Conservation (phyloP, 2,797 vertebrate species). For the Sebastes alutus region DNA sequence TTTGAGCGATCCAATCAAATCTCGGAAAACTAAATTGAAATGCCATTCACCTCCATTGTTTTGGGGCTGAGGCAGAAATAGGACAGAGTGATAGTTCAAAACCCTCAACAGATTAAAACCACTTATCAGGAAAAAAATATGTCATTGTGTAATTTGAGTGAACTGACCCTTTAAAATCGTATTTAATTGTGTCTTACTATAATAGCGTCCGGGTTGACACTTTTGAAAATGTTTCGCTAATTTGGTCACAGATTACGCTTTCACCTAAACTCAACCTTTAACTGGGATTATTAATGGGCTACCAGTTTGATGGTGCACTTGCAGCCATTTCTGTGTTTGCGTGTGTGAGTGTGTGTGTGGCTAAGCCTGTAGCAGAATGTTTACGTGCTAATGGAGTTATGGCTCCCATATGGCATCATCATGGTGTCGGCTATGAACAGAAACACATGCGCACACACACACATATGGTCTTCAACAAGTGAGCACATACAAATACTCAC, state of each 20-base stretch:
- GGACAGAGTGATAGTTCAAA: background rate
- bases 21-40: background rate
- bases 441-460: background rate
- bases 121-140: background rate
- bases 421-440: slow-evolving; percentile 35
- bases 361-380: slow-evolving; percentile 55
- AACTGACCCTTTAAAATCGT: background rate
- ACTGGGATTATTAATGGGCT: slow-evolving; percentile 6
- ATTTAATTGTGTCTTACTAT: background rate
- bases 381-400: slow-evolving; percentile 71
- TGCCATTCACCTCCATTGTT: background rate
- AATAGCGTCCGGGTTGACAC: background rate
- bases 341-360: slow-evolving; percentile 11
- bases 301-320: background rate
- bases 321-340: slow-evolving; percentile 2
- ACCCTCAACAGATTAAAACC: background rate
- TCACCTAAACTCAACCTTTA: slow-evolving; percentile 3
- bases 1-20: background rate
- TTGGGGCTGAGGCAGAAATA: background rate
- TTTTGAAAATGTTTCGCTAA: background rate
- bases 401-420: slow-evolving; percentile 74
- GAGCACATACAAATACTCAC: background rate
- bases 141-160: background rate
- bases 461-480: background rate
- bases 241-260: slow-evolving; percentile 2